A percentile compares a stretch with the other conserved stretches of the same genome.
phyloP scores from a whole-genome alignment of 2,888 invertebrate species.

The Sarcophaga rosellei region DNA sequence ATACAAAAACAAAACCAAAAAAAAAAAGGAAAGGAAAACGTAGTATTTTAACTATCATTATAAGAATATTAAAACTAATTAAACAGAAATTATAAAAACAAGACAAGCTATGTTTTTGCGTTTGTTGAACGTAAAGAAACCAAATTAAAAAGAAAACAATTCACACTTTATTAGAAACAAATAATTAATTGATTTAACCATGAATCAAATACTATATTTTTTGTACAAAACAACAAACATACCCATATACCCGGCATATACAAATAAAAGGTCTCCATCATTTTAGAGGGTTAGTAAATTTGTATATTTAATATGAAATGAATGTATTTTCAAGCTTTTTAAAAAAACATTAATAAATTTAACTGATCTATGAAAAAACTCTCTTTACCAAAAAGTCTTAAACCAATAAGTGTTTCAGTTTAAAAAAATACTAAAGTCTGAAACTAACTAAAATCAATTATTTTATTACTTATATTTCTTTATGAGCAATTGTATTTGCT shows the following conservation, averaged over 20 bases:
- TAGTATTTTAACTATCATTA: constrained; percentile 59
- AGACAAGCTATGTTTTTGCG: constrained; percentile 61
- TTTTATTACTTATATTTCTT: too few species aligned
- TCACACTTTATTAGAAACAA: constrained; percentile 73
- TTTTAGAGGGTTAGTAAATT: too few species aligned
- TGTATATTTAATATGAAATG: too few species aligned
- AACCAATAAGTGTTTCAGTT: too few species aligned
- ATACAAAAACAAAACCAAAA: constrained; percentile 71
- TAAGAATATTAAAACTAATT: constrained; percentile 55
- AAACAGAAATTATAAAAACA: constrained; percentile 33
- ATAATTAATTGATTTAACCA: neutral
- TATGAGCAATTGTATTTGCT: too few species aligned
- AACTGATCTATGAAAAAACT: too few species aligned
- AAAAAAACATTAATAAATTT: too few species aligned
- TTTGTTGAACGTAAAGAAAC: constrained; percentile 70
- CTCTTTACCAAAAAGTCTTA: too few species aligned
- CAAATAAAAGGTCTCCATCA: neutral
- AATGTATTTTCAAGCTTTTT: too few species aligned
- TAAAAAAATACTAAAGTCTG: too few species aligned
- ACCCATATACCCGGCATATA: neutral
- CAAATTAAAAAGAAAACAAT: constrained; percentile 73
- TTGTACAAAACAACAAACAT: neutral
- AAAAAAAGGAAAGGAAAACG: constrained; percentile 67
- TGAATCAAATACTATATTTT: neutral
- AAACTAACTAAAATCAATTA: too few species aligned